These are phyloP conservation scores for Odontocolon sp. DNA, from an alignment of 2,888 invertebrate genomes.

Conservation along the genomic window DNA sequence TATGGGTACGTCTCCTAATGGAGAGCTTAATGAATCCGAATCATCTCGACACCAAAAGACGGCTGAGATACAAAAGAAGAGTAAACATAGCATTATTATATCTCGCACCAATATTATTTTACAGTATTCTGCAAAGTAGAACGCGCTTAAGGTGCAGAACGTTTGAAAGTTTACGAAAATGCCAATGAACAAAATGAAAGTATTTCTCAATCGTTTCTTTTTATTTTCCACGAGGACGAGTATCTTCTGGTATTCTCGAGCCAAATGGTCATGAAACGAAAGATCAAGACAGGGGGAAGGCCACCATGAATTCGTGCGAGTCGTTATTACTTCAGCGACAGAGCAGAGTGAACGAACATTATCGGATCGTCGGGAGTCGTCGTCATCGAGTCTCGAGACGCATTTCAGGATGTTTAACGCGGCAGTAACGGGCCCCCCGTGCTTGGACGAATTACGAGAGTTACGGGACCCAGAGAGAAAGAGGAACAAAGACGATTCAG, in stretches of 20 bases:
- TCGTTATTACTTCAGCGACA: slow-evolving; percentile 7
- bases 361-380: slow-evolving; percentile 58
- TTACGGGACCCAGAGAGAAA: slow-evolving; percentile 62
- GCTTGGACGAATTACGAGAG: slow-evolving; percentile 37
- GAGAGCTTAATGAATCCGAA: slow-evolving; percentile 26
- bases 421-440: slow-evolving; percentile 63
- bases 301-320: slow-evolving; percentile 23
- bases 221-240: slow-evolving; percentile 5
- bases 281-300: background rate
- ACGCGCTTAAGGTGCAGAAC: too few relatives aligned
- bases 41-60: background rate
- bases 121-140: background rate
- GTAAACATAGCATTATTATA: background rate
- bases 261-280: slow-evolving; percentile 19
- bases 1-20: slow-evolving; percentile 13
- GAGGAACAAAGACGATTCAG: slow-evolving; percentile 3
- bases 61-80: background rate
- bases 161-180: background rate
- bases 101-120: background rate
- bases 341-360: slow-evolving; percentile 52
- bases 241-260: background rate
- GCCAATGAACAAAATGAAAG: background rate
- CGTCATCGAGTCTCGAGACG: slow-evolving; percentile 65
- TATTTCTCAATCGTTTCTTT: slow-evolving; percentile 4
- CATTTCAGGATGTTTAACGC: slow-evolving; percentile 68